Percentiles rank a stretch among this genome's conserved stretches.
phyloP scores from a whole-genome alignment of 2,113 vertebrate genomes.

The Platanista minor region DNA sequence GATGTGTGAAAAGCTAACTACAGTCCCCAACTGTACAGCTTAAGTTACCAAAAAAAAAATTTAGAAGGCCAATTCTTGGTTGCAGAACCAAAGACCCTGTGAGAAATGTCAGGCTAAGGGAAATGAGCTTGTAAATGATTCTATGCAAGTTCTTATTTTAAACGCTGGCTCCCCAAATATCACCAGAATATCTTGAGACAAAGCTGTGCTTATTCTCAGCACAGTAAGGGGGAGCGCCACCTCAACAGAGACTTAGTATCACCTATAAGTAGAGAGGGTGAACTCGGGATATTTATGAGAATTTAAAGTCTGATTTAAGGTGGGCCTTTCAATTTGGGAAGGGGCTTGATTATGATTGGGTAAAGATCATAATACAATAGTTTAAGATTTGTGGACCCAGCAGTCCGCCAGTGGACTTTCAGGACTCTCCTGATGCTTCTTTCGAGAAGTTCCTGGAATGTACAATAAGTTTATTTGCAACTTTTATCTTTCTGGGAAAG shows the following conservation, averaged over 20 bases:
- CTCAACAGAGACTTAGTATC: not conserved
- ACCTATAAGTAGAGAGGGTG: not conserved
- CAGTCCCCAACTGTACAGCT: not conserved
- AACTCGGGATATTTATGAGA: not conserved
- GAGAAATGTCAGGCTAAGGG: not conserved
- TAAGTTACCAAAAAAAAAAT: not conserved
- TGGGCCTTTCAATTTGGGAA: not conserved
- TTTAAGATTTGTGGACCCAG: not conserved
- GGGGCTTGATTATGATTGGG: not conserved
- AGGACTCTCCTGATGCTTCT: not conserved
- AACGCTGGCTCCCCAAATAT: not conserved
- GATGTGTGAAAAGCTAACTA: not conserved
- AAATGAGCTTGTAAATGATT: not conserved
- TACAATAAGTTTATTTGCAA: not conserved
- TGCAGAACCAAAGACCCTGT: not conserved
- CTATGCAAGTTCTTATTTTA: not conserved
- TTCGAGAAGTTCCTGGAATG: not conserved
- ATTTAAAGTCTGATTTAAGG: not conserved
- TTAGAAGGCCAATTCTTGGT: not conserved
- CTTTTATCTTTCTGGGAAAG: not conserved
- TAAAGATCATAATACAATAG: not conserved
- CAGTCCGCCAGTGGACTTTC: not conserved
- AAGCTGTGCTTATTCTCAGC: not conserved
- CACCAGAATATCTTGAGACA: not conserved
- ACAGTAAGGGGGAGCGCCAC: not conserved